Conservation (phyloP, 2,113 vertebrate species). For the Zosterops pallidus region DNA sequence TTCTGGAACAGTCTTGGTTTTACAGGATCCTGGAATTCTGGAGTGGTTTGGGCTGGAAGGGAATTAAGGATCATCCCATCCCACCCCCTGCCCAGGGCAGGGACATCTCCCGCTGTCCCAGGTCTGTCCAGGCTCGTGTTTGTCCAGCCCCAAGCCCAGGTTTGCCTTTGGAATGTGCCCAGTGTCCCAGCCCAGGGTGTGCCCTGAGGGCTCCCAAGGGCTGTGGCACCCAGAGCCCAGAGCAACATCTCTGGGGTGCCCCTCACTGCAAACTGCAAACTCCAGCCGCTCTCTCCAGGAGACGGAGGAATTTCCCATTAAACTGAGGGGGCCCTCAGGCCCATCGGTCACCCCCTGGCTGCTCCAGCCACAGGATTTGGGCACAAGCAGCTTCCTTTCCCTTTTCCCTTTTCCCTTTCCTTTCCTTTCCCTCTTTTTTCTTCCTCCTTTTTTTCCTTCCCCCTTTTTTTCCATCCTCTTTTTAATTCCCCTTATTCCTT, state of each 20-base stretch:
- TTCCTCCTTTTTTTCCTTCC: too few relatives aligned
- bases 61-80: neutral
- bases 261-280: neutral
- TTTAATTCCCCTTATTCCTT: too few relatives aligned
- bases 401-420: too few relatives aligned
- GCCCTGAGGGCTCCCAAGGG: neutral
- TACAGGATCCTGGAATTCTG: neutral
- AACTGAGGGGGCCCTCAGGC: neutral
- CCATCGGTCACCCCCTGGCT: neutral
- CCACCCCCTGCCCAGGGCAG: neutral
- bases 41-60: neutral
- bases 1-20: neutral
- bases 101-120: neutral
- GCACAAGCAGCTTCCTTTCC: too few relatives aligned
- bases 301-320: accelerated
- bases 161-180: neutral
- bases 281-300: neutral
- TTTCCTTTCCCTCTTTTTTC: too few relatives aligned
- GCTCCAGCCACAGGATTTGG: neutral
- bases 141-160: too few relatives aligned
- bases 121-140: neutral
- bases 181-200: neutral
- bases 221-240: neutral
- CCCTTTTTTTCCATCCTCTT: too few relatives aligned
- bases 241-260: neutral